A percentile compares a stretch with the other conserved stretches of the same genome.
phyloP scores from a whole-genome alignment of 2,797 vertebrate genomes.

The Artibeus lituratus region DNA sequence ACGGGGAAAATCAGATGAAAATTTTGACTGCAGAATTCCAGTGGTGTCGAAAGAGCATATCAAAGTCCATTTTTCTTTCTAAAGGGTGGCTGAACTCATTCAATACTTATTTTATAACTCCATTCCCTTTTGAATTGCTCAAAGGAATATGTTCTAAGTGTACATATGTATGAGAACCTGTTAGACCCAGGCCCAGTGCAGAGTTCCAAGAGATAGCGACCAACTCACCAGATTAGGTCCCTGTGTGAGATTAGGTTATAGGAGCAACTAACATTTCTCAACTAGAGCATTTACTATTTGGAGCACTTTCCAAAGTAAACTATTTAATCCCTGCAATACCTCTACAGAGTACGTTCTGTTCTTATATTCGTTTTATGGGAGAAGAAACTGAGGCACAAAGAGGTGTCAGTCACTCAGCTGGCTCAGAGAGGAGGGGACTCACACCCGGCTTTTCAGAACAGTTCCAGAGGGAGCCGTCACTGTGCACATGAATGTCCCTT shows the following conservation, averaged over 20 bases:
- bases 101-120: neutral
- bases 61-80: neutral
- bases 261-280: neutral
- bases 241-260: neutral
- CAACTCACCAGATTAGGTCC: neutral
- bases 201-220: neutral
- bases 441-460: neutral
- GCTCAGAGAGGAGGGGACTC: neutral
- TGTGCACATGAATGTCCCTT: accelerated
- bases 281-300: neutral
- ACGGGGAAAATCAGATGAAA: neutral
- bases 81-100: neutral
- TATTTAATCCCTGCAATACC: neutral
- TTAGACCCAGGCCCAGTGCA: neutral
- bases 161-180: neutral
- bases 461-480: neutral
- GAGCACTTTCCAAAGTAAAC: too few species aligned
- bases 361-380: too few species aligned
- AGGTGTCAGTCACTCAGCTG: accelerated
- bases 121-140: neutral
- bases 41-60: neutral
- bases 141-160: neutral
- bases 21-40: neutral
- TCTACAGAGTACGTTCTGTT: neutral
- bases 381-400: neutral